Evolutionary conservation across 1,140 invertebrate genomes (phyloP), one percentile per base, ranked within the genome.

Genomic region (Panagrolaimus sp.): DNA sequence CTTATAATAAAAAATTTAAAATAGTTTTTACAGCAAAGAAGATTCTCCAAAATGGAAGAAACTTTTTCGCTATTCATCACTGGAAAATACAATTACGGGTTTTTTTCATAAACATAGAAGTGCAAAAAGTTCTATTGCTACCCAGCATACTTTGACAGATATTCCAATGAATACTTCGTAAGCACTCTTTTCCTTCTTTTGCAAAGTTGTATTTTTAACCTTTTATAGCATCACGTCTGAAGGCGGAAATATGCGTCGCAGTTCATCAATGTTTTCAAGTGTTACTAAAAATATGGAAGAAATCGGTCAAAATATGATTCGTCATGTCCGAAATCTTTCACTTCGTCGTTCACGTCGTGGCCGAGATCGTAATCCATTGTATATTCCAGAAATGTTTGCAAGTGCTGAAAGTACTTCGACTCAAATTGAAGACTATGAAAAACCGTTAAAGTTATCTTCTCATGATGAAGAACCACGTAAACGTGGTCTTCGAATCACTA

Each of bases 251-350:
- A 45, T 67, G 16, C 66, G 66, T 38, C 44, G 57, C 25, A 67
- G 66, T 31, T 42, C 44, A 25, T 67, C 66, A 38, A 57, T 67
- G 66, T 57, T 67, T 63, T 57, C 45, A 16, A 46, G 42, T 61
- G 66, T 67, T 7, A 61, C 66, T 13, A 48, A 57, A 38, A 27
- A 38, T 25, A 46, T 57, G 9, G 66, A 67, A 42, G 48, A 63
- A 11, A 20, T 67, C 13, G 47, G 66, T 11, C 16, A 61, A 57
- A 67, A 57, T 14, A 46, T 57, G 27, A 27, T 57, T 2, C 8
- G 51, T 20, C 27, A 20, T 57, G 51, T 57, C 4, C 51, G 51
- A 13, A 57, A 57, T 27, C 27, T 57, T 20, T 57, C 51, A 13
- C 20, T 57, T 57, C 51, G 51, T 9, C 51, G 51, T 57, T 57